Base-by-base conservation (phyloP, 2,113 vertebrate genomes). In the Chrysochloris asiatica region DNA sequence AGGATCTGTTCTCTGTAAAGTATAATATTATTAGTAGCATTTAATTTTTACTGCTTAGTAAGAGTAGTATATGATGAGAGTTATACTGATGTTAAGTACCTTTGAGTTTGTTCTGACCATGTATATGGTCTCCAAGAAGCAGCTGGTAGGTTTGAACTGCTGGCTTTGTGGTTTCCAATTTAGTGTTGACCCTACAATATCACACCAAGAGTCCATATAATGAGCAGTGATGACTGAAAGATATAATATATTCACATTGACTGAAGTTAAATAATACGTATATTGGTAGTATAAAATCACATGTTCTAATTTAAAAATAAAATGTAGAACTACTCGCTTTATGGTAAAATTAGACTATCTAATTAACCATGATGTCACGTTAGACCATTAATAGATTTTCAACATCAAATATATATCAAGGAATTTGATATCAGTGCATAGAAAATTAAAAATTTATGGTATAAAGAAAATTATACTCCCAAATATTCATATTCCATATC, bases 271-370 rank as follows among this genome's bases (percentile, higher is more conserved):
- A n/a, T 91, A 30, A 22, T 71, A 0, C 86, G n/a, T 48, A 2
- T 30, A 43, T 19, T 77, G 0, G 2, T 17, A 73, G 8, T 75
- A 86, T 26, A 85, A 84, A 4, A 75, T 28, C 28, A 83, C 16
- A 24, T 50, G 8, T 86, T 65, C 89, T 36, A 10, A 76, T 80
- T 88, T 88, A 45, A 84, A 88, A 38, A 19, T 52, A 88, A 71
- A 71, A 71, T 71, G 67, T 36, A 16, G 7, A 22, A 80, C 22
- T 48, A 79, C 8, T 65, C 65, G 5, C 21, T 83, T 83, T 72
- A 16, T 82, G 45, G n/a, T 1, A 80, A 83, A 79, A 8, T 73
- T 50, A 86, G 43, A 8, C 1, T 83, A 13, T 17, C 24, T 19
- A 17, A 30, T 67, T 82, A 82, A 47, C 5, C 4, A 38, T 47